Conservation (phyloP, 1,140 invertebrate species). For the Myzus persicae region DNA sequence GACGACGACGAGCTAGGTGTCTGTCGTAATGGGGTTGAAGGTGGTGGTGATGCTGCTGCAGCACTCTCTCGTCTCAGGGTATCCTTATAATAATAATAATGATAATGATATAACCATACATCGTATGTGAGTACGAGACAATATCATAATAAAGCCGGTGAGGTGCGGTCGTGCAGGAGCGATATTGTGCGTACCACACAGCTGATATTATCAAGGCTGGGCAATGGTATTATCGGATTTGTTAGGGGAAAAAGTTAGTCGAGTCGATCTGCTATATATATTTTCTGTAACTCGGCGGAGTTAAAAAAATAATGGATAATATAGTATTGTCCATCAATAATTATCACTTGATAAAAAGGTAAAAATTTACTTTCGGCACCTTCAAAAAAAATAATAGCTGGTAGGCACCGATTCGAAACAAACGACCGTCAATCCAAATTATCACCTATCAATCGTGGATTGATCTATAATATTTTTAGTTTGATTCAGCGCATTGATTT, state of each 20-base stretch:
- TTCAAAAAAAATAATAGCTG: no score
- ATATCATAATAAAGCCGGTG: not conserved
- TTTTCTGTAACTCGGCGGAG: not conserved
- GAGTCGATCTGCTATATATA: not conserved
- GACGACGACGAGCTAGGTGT: conserved; percentile 36
- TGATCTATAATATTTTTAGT: no score
- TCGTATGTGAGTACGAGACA: not conserved
- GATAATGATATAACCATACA: not conserved
- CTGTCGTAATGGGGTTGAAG: conserved; percentile 53
- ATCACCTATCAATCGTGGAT: not conserved
- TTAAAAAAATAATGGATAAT: not conserved
- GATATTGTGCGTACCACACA: not conserved
- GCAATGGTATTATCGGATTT: not conserved
- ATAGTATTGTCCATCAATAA: not conserved
- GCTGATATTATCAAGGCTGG: not conserved
- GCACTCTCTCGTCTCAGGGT: not conserved
- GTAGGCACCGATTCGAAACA: not conserved
- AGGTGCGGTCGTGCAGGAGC: not conserved
- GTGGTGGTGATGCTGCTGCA: not conserved
- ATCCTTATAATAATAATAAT: not conserved
- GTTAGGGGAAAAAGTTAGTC: not conserved
- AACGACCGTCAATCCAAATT: not conserved
- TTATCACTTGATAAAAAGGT: not conserved
- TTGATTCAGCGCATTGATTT: no score
- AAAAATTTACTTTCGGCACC: not conserved